Evolutionary conservation across 1,140 invertebrate genomes (phyloP).

Genomic region (Paraescarpia echinospica): DNA sequence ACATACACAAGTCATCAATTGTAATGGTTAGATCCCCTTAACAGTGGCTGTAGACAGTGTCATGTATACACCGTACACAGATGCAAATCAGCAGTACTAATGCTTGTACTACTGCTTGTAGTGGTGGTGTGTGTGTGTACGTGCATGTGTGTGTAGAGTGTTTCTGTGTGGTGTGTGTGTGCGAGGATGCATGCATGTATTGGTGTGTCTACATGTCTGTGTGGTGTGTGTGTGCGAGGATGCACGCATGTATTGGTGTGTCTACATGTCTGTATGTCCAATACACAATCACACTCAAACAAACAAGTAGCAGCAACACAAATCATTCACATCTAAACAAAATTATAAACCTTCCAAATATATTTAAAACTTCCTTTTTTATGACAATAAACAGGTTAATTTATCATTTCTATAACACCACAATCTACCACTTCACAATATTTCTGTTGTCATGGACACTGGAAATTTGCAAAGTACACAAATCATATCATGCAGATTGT

Average conservation of each 20-base stretch:
- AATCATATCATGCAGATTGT: not conserved
- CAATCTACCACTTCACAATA: not conserved
- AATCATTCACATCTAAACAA: not conserved
- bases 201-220: not conserved
- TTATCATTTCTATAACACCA: not conserved
- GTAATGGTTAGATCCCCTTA: not conserved
- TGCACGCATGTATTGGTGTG: not conserved
- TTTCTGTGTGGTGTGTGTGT: not conserved
- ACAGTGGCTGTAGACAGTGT: not conserved
- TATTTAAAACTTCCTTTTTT: not conserved
- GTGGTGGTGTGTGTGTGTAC: not conserved
- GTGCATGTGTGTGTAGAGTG: not conserved
- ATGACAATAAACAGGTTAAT: not conserved
- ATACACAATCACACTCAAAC: not conserved
- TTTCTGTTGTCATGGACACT: not conserved
- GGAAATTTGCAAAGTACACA: not conserved
- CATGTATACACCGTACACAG: too few relatives aligned
- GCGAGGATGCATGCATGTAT: not conserved
- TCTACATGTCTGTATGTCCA: not conserved
- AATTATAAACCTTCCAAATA: not conserved
- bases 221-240: not conserved
- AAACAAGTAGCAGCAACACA: not conserved
- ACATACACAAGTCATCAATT: conserved; percentile 23
- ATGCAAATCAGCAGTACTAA: too few relatives aligned
- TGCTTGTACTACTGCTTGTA: too few relatives aligned